Evolutionary conservation across 2,797 vertebrate species (phyloP).

Genomic region (Myotis myotis): DNA sequence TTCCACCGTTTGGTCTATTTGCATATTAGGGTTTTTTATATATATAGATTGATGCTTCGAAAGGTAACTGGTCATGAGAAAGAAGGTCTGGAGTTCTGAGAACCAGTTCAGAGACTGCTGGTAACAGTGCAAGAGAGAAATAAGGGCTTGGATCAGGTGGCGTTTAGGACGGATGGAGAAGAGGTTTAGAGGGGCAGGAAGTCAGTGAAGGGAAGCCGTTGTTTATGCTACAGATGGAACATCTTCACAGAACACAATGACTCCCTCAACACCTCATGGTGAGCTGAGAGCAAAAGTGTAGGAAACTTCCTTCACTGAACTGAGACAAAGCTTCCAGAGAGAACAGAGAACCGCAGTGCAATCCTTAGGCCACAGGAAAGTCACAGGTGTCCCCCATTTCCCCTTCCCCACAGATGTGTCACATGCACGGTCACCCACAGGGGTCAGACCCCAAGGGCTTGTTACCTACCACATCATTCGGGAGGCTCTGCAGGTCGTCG

Average conservation of each 20-base stretch:
- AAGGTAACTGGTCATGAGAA: not conserved
- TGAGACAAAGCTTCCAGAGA: not conserved
- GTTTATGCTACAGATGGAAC: no score
- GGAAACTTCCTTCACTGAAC: not conserved
- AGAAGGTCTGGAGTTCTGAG: not conserved
- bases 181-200: no score
- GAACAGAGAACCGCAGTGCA: not conserved
- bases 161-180: no score
- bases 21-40: no score
- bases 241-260: no score
- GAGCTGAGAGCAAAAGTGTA: not conserved
- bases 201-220: no score
- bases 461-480: constrained; percentile 94
- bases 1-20: no score
- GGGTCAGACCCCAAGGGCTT: not conserved
- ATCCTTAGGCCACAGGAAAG: not conserved
- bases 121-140: no score
- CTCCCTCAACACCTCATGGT: no score
- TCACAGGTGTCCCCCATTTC: not conserved
- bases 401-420: not conserved
- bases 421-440: not conserved
- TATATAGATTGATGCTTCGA: not conserved
- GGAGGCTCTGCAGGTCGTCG: constrained; percentile 96
- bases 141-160: no score
- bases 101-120: not conserved